These are phyloP conservation scores for Plotosus lineatus DNA, from an alignment of 2,113 vertebrate genomes.

Conservation along the genomic window DNA sequence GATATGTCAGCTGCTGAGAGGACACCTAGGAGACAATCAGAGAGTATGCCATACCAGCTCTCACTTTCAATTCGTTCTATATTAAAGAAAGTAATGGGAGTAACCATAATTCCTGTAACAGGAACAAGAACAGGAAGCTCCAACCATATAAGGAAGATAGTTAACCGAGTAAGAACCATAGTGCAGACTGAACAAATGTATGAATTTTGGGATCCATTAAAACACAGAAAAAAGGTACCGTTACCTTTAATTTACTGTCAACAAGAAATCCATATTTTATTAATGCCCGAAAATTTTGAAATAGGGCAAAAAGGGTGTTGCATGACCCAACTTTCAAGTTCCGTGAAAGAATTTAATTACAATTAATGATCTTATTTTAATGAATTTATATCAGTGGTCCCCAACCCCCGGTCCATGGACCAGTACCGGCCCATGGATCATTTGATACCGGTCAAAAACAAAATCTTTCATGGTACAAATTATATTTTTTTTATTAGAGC, in stretches of 20 bases:
- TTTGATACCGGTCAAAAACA: too few species aligned
- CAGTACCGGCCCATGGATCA: too few species aligned
- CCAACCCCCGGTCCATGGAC: too few species aligned
- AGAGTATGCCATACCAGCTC: conserved; percentile 23
- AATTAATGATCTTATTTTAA: neutral
- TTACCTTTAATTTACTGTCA: too few species aligned
- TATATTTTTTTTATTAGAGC: too few species aligned
- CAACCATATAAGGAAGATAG: neutral
- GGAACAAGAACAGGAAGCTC: neutral
- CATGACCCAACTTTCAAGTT: neutral
- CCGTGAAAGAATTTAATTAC: neutral
- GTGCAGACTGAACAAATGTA: too few species aligned
- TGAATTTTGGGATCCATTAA: too few species aligned
- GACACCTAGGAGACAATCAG: conserved; percentile 67
- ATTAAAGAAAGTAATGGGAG: too few species aligned
- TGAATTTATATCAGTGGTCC: neutral
- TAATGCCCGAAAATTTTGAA: neutral
- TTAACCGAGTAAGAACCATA: neutral
- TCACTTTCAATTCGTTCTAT: neutral
- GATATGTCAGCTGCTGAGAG: conserved; percentile 78
- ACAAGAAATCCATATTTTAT: neutral
- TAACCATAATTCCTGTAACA: neutral
- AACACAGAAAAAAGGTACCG: too few species aligned
- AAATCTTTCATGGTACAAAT: too few species aligned
- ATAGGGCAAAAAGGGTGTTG: neutral